phyloP scores from a whole-genome alignment of 2,888 invertebrate species.

The Graphium colonna region DNA sequence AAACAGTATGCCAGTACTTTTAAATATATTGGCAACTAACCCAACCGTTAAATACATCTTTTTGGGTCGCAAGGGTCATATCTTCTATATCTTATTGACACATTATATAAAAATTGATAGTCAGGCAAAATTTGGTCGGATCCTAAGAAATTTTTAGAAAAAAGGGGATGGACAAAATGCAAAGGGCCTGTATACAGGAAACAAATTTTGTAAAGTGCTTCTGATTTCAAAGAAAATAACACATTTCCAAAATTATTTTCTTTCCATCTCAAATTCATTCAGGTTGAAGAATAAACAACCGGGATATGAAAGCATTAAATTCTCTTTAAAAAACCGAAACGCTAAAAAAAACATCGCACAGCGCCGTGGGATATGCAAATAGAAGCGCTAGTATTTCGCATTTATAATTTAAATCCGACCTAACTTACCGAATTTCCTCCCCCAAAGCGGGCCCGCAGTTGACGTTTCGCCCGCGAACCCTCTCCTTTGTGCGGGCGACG shows the following conservation, averaged over 20 bases:
- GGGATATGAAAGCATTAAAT: slow-evolving; percentile 9
- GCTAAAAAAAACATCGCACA: slow-evolving; percentile 25
- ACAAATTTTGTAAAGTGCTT: too few relatives aligned
- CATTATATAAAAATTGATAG: too few relatives aligned
- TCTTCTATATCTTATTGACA: too few relatives aligned
- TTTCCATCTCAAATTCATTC: not conserved
- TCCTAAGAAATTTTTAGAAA: too few relatives aligned
- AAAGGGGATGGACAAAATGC: too few relatives aligned
- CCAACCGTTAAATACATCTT: too few relatives aligned
- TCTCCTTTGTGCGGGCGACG: slow-evolving; percentile 68
- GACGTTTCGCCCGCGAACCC: slow-evolving; percentile 65
- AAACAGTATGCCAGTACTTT: too few relatives aligned
- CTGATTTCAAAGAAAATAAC: too few relatives aligned
- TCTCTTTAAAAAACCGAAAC: slow-evolving; percentile 30
- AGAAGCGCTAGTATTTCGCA: slow-evolving; percentile 60
- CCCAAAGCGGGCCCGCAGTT: slow-evolving; percentile 66
- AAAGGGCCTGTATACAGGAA: too few relatives aligned
- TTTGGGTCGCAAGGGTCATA: too few relatives aligned
- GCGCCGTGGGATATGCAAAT: slow-evolving; percentile 76
- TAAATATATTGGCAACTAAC: too few relatives aligned
- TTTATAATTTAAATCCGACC: slow-evolving; percentile 77
- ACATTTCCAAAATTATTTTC: not conserved
- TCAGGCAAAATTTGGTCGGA: too few relatives aligned
- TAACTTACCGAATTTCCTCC: slow-evolving; percentile 71
- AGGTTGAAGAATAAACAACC: not conserved